These are phyloP conservation scores for Cylas formicarius DNA, from an alignment of 1,140 invertebrate genomes.

Conservation along the genomic window DNA sequence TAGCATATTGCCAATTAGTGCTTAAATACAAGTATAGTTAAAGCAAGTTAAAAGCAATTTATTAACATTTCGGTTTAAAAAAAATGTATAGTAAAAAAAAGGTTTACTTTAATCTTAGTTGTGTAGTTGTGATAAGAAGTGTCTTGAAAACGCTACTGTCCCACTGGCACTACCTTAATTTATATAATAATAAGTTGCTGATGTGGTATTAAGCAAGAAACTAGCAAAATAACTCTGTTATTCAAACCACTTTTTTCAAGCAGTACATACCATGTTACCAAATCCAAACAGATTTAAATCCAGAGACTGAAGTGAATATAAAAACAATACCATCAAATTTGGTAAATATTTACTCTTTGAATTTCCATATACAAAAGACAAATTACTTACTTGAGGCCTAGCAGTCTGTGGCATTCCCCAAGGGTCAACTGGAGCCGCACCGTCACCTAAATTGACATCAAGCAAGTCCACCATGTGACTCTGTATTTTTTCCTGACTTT, in stretches of 20 bases:
- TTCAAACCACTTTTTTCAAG: too few relatives aligned
- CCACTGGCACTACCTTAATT: too few relatives aligned
- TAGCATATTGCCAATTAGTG: too few relatives aligned
- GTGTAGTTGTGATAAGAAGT: background rate
- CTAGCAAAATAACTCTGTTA: too few relatives aligned
- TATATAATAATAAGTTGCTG: too few relatives aligned
- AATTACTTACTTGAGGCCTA: conserved; percentile 30
- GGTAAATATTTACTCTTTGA: too few relatives aligned
- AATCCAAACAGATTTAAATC: conserved; percentile 29
- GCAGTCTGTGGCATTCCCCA: conserved; percentile 57
- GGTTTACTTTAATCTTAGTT: too few relatives aligned
- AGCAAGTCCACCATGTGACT: conserved; percentile 75
- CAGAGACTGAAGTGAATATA: conserved; percentile 25
- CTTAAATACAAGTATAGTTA: too few relatives aligned
- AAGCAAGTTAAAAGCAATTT: background rate
- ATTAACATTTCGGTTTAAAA: background rate
- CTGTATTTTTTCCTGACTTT: conserved; percentile 24
- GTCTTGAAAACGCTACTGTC: background rate
- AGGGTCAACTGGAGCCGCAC: conserved; percentile 54
- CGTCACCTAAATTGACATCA: conserved; percentile 68
- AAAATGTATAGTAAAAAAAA: conserved; percentile 4
- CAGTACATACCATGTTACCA: conserved; percentile 22
- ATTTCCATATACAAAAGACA: background rate
- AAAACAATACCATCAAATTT: conserved; percentile 4
- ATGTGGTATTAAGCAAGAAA: too few relatives aligned